These are phyloP conservation scores for Axinella damicornis DNA, from an alignment of 37 sponge, comb jelly and placozoan genomes.

Conservation along the genomic window DNA sequence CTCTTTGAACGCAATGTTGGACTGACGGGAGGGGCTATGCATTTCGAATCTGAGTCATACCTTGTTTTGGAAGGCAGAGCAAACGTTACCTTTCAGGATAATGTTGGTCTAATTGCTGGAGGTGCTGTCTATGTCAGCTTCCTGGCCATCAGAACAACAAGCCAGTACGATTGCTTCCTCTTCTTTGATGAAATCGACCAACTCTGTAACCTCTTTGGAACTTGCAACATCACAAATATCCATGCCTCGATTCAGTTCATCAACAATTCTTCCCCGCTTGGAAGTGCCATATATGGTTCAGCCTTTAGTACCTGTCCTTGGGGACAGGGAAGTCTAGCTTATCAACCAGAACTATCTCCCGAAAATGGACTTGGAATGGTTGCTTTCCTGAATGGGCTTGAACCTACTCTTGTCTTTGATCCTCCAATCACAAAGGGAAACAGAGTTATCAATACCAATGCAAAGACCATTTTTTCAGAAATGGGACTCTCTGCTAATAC, in stretches of 20 bases:
- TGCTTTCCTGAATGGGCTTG: background rate
- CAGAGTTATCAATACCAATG: background rate
- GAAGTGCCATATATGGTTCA: slow-evolving; percentile 40
- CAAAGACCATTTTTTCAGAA: background rate
- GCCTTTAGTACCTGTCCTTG: slow-evolving; percentile 48
- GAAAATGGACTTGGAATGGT: background rate
- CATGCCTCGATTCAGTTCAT: slow-evolving; percentile 8
- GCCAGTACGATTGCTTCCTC: slow-evolving; percentile 47
- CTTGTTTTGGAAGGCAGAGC: slow-evolving; percentile 23
- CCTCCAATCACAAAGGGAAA: background rate
- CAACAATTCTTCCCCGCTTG: slow-evolving; percentile 37
- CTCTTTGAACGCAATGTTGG: slow-evolving; percentile 35
- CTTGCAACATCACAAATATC: background rate
- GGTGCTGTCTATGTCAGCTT: slow-evolving; percentile 48
- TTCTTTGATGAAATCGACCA: slow-evolving; percentile 39
- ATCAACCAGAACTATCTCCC: background rate
- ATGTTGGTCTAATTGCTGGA: slow-evolving; percentile 19
- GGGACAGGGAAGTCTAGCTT: background rate
- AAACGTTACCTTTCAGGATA: slow-evolving; percentile 5
- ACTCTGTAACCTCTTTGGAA: background rate
- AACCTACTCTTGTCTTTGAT: background rate
- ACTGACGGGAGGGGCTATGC: slow-evolving; percentile 39
- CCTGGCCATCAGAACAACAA: background rate
- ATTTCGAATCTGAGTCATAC: slow-evolving; percentile 25
- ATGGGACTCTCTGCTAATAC: background rate